Evolutionary conservation across 2,888 invertebrate species (phyloP), one percentile per base, ranked within the genome.

Genomic region (Meteorus cinctellus): DNA sequence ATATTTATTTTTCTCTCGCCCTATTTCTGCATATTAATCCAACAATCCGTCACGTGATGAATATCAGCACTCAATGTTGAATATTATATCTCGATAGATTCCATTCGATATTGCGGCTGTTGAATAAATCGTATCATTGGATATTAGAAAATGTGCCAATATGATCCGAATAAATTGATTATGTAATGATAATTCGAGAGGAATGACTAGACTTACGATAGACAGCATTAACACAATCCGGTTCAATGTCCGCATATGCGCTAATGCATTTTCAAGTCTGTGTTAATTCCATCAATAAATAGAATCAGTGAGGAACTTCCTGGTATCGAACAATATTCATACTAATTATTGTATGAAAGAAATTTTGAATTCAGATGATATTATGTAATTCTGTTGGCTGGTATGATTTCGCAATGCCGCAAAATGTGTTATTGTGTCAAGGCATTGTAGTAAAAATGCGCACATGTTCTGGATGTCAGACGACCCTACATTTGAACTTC

Each of bases 161-260:
- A 16, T 16, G 16, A 48, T 16, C n/a, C 1, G 2, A 48, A n/a
- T 48, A 4, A 14, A 48, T 62, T 31, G 27, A n/a, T 84, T 84
- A 80, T 79, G 78, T 82, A 83, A 84, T 68, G 24, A 67, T 72
- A 66, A 68, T 63, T 48, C n/a, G 16, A 65, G 72, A 34, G 66
- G 79, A 75, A 69, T 67, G 81, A 79, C 79, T 82, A 85, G 84
- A 84, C 85, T 82, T 78, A 65, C 81, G 80, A 83, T 81, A 85
- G 83, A 83, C 84, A 72, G 60, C 14, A 66, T 75, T 76, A 78
- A 77, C 51, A 68, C 51, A 34, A 45, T 14, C 27, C 10, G 27
- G 67, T 67, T 67, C 67, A 67, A 67, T 67, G 67, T 27, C 34
- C 45, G 41, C 36, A 45, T n/a, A 4, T 60, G 5, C 27, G 14